These are phyloP conservation scores for Drosophila insularis DNA, from an alignment of 1,140 invertebrate species.

Conservation along the genomic window DNA sequence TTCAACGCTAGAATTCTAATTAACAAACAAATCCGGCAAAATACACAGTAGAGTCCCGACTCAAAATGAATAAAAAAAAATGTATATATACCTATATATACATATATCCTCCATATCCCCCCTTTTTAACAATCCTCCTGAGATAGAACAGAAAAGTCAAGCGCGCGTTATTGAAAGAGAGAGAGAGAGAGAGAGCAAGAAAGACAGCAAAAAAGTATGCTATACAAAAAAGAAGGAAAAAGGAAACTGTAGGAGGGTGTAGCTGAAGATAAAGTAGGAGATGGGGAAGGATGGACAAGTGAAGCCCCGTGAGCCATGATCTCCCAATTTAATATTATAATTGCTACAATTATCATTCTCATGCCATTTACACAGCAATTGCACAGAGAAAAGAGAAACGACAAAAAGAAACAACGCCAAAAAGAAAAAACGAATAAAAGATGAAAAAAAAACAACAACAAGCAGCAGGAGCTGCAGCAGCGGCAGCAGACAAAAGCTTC, in stretches of 20 bases:
- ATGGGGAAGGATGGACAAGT: constrained; percentile 1
- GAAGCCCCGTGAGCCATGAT: constrained; percentile 81
- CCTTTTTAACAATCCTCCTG: not conserved
- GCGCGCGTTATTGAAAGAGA: not conserved
- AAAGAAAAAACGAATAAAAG: constrained; percentile 8
- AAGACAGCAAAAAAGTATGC: constrained; percentile 74
- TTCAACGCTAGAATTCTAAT: constrained; percentile 81
- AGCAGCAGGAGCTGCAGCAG: constrained; percentile 9
- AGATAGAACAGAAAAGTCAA: not conserved
- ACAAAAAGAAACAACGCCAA: constrained; percentile 36
- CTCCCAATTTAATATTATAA: constrained; percentile 83
- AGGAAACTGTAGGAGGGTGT: not conserved
- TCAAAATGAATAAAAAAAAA: constrained; percentile 18
- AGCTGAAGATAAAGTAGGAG: not conserved
- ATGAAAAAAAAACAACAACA: constrained; percentile 29
- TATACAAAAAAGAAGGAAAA: constrained; percentile 49
- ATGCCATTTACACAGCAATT: constrained; percentile 82
- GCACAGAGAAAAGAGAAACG: constrained; percentile 64
- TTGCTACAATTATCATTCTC: constrained; percentile 83
- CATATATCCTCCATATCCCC: constrained; percentile 11
- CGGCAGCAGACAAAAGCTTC: not conserved
- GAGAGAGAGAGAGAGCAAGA: constrained; percentile 8
- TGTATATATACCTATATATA: not conserved
- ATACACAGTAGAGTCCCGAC: constrained; percentile 60
- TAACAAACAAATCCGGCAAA: constrained; percentile 81